Base-by-base conservation (phyloP, 2,888 invertebrate genomes). In the Vannuccia rotundouncinata region DNA sequence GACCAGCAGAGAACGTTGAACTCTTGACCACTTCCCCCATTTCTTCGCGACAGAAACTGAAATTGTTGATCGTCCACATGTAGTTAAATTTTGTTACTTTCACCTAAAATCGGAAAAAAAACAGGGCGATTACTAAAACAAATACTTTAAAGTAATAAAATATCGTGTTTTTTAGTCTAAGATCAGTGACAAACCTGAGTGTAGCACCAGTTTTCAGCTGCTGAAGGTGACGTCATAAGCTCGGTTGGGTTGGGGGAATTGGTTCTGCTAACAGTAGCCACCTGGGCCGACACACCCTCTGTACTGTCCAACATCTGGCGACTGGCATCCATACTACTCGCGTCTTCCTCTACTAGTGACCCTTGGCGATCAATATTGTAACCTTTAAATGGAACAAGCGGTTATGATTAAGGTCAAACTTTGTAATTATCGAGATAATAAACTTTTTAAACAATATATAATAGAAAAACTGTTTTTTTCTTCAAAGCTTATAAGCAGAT, bases 61-160 rank as follows among this genome's bases (percentile, higher is more conserved):
- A 99, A 92, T 99, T 99, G 91, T 98, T 98, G 91, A 99, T 99
- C 89, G 99, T 99, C 99, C 99, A 99, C 95, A 99, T 98, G 90
- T 99, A 99, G 90, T 96, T 97, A 92, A 99, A 99, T 91, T 99
- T 99, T 85, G 98, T 95, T 90, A 99, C 98, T 92, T 98, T 98
- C 89, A 98, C 97, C 95, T 96, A 92, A n/a, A n/a, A n/a, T n/a
- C n/a, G n/a, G n/a, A n/a, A n/a, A n/a, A n/a, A n/a, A n/a, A n/a
- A n/a, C 29, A 84, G 84, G 60, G 80, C 45, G 45, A 45, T 45
- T 5, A 79, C 76, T 17, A 59, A 13, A 17, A 45, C 5, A 45
- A 45, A 45, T 45, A 45, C 5, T 45, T 5, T 45, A 45, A 5
- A 13, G 45, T 45, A 45, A 45, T 45, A 45, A 13, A 13, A 45